phyloP scores from a whole-genome alignment of 1,140 invertebrate species.

The Hyphantria cunea region DNA sequence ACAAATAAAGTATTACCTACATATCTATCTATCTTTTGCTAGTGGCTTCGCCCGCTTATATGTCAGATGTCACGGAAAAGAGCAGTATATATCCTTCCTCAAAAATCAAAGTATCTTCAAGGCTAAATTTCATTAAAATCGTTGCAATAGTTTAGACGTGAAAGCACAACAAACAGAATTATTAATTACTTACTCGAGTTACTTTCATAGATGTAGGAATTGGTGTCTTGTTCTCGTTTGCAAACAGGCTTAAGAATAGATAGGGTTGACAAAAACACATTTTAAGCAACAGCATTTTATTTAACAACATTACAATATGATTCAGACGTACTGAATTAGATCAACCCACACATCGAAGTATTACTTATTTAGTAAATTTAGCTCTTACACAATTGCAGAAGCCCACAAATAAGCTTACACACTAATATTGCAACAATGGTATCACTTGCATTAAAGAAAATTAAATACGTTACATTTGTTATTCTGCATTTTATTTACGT shows the following conservation, averaged over 20 bases:
- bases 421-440: constrained; percentile 77
- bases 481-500: constrained; percentile 11
- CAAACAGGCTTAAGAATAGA: background rate
- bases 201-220: background rate
- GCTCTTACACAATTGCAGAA: constrained; percentile 45
- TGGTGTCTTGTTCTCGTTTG: background rate
- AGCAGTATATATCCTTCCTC: no score
- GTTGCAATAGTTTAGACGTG: no score
- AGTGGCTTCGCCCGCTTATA: no score
- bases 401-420: constrained; percentile 54
- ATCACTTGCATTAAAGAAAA: constrained; percentile 66
- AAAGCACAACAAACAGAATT: no score
- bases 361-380: constrained; percentile 24
- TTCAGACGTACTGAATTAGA: constrained; percentile 36
- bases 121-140: no score
- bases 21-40: no score
- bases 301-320: constrained; percentile 57
- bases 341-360: constrained; percentile 23
- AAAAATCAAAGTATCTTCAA: no score
- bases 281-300: constrained; percentile 70
- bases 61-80: no score
- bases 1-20: no score
- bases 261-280: constrained; percentile 36
- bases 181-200: background rate
- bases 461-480: constrained; percentile 22